Conservation (phyloP, 2,797 vertebrate species). For the Malurus leucopterus region DNA sequence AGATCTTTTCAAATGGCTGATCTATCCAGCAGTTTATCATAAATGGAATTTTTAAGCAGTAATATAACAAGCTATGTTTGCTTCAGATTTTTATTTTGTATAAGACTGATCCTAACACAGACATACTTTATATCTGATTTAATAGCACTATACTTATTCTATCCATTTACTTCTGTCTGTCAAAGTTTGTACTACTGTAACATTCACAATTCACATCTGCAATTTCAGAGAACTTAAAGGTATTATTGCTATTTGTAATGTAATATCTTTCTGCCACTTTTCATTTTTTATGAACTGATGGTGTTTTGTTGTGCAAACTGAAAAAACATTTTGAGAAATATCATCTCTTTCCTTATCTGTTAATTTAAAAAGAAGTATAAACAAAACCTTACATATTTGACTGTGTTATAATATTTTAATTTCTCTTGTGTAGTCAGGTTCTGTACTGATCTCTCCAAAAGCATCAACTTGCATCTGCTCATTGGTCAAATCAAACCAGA, state of each 20-base stretch:
- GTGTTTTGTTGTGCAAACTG: neutral
- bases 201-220: neutral
- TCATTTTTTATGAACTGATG: neutral
- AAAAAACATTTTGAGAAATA: neutral
- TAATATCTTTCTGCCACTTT: neutral
- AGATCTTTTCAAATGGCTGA: neutral
- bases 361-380: neutral
- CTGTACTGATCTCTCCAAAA: neutral
- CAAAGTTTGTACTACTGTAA: neutral
- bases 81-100: neutral
- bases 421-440: neutral
- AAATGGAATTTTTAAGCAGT: neutral
- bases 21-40: neutral
- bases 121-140: constrained; percentile 3
- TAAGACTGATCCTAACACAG: neutral
- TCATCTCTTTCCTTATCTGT: neutral
- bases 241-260: neutral
- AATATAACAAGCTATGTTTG: neutral
- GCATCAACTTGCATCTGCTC: neutral
- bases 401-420: neutral
- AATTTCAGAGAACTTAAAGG: neutral
- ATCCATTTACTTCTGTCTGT: neutral
- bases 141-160: neutral
- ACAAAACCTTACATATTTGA: neutral
- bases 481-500: neutral